phyloP scores from a whole-genome alignment of 2,888 invertebrate genomes.

The Drosophila ochracea region DNA sequence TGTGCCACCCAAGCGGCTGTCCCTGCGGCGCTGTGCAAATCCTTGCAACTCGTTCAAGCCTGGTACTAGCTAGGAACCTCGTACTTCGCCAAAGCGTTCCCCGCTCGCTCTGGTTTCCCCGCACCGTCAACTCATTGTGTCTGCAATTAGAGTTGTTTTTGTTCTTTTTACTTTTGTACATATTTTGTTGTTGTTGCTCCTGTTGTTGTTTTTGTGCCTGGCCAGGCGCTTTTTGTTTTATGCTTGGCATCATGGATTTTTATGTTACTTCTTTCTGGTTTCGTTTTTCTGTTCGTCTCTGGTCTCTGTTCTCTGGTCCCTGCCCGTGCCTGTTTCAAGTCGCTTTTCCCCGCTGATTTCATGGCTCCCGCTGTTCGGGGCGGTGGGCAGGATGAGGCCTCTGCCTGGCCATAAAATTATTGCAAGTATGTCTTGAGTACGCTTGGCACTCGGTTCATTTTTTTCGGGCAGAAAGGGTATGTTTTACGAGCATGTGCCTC shows the following conservation, averaged over 20 bases:
- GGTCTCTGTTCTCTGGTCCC: constrained; percentile 25
- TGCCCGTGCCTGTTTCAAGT: constrained; percentile 48
- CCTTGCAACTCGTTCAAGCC: constrained; percentile 77
- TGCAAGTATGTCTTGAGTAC: constrained; percentile 79
- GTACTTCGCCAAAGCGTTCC: constrained; percentile 23
- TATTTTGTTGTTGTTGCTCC: constrained; percentile 39
- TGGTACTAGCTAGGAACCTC: constrained; percentile 49
- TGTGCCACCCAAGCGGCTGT: constrained; percentile 62
- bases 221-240: constrained; percentile 77
- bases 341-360: constrained; percentile 70
- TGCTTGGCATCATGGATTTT: constrained; percentile 77
- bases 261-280: constrained; percentile 78
- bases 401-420: constrained; percentile 76
- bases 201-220: constrained; percentile 62
- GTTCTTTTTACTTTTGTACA: constrained; percentile 68
- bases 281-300: constrained; percentile 46
- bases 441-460: constrained; percentile 72
- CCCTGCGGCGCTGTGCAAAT: constrained; percentile 76
- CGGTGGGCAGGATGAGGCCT: constrained; percentile 46
- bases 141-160: constrained; percentile 80
- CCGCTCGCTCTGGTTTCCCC: constrained; percentile 19
- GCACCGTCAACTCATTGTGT: constrained; percentile 70
- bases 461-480: constrained; percentile 68
- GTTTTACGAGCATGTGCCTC: constrained; percentile 72
- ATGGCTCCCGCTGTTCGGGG: constrained; percentile 53